Evolutionary conservation across 2,888 invertebrate species (phyloP).

Genomic region (Druceiella hillmani): DNA sequence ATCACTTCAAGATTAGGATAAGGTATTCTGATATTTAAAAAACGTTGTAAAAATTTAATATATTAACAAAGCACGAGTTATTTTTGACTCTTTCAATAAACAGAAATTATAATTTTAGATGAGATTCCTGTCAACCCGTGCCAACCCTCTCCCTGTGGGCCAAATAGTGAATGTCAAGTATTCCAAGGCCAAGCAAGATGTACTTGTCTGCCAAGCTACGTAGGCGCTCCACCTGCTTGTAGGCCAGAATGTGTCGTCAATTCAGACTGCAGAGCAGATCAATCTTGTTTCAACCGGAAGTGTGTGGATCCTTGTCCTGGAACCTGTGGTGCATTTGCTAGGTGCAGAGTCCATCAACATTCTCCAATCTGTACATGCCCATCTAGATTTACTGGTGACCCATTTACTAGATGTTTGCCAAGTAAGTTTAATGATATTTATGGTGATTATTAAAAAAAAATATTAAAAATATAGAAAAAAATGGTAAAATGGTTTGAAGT

Average conservation of each 20-base stretch:
- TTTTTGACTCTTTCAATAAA: too few relatives aligned
- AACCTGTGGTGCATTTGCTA: conserved; percentile 60
- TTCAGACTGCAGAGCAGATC: conserved; percentile 58
- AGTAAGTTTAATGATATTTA: too few relatives aligned
- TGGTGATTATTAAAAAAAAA: too few relatives aligned
- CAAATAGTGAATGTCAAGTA: conserved; percentile 68
- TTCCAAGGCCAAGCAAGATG: conserved; percentile 65
- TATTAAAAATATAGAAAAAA: too few relatives aligned
- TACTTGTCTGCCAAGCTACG: conserved; percentile 61
- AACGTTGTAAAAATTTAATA: too few relatives aligned
- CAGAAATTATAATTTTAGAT: too few relatives aligned
- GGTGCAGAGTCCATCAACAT: conserved; percentile 68
- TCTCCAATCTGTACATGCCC: conserved; percentile 67
- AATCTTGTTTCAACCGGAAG: conserved; percentile 62
- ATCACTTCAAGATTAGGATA: too few relatives aligned
- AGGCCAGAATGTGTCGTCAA: conserved; percentile 62
- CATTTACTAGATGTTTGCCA: conserved; percentile 59
- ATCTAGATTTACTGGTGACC: conserved; percentile 58
- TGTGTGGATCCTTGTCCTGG: conserved; percentile 65
- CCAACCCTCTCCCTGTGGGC: conserved; percentile 70
- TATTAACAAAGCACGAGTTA: too few relatives aligned
- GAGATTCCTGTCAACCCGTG: conserved; percentile 58
- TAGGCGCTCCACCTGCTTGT: conserved; percentile 61
- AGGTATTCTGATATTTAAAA: too few relatives aligned
- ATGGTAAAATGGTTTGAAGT: too few relatives aligned